Evolutionary conservation across 2,113 vertebrate species (phyloP), one percentile per base, ranked within the genome.

Genomic region (Columba livia): DNA sequence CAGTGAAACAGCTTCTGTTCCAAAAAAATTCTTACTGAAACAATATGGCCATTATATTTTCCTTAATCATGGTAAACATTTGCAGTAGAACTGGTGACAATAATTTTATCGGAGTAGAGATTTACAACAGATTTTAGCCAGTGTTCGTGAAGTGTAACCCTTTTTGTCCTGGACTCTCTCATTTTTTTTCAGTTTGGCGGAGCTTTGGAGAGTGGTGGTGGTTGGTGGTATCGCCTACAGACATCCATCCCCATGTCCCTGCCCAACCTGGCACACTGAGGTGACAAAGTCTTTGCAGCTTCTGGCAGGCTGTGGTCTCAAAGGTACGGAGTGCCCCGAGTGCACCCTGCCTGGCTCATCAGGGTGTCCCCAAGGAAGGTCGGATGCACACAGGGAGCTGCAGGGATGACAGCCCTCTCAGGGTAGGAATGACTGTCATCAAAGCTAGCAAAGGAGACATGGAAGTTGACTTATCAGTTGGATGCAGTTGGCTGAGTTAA

Each of bases 191-290:
- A 38, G 51, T 6, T 64, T 67, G 54, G 21, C 29, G 82, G 48
- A 60, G 34, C 53, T 24, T 23, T 1, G 3, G 8, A 1, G 5
- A 48, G 25, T 3, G 25, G 32, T 28, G 50, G 36, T 20, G 26
- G 26, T 13, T 19, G 34, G 31, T 25, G n/a, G 10, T 3, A 1
- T 4, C 15, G 26, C 56, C 51, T 62, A 48, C 40, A 93, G 75
- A 28, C 50, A 9, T 19, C 31, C 50, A 9, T 19, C 31, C 25
- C 21, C 7, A 0, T 0, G 11, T 70, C n/a, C 25, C 73, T 90
- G 71, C 18, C 2, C 4, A 47, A 14, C 8, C 56, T 67, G 60
- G 28, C 61, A 25, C 16, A 3, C 9, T 0, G 9, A 58, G 6
- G 19, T 36, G 36, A 29, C 20, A 32, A 34, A 1, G 3, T 51